These are phyloP conservation scores for Eulemur rubriventer DNA, from an alignment of 2,797 vertebrate species.

Conservation along the genomic window DNA sequence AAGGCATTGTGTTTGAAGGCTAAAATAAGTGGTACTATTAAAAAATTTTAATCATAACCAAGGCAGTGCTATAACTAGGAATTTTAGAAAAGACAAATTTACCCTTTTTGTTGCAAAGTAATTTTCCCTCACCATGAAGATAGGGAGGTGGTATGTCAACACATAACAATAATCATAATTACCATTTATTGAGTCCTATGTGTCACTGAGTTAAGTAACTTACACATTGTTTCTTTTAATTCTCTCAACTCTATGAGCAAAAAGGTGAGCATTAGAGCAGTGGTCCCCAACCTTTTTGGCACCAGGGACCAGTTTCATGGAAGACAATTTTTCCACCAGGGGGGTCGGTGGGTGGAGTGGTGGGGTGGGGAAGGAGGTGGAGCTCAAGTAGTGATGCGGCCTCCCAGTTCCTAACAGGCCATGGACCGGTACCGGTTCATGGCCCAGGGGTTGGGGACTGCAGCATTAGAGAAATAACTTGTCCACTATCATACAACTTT, in stretches of 20 bases:
- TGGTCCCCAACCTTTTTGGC: not conserved
- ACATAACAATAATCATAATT: not conserved
- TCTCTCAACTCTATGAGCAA: not conserved
- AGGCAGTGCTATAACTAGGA: not conserved
- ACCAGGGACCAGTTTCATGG: too few species aligned
- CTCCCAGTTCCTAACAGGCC: too few species aligned
- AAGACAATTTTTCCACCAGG: too few species aligned
- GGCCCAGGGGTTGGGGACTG: too few species aligned
- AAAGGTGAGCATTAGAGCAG: not conserved
- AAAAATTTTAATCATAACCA: constrained; percentile 24
- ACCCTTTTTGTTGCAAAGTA: constrained; percentile 12
- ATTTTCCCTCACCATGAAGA: constrained; percentile 22
- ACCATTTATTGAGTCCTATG: not conserved
- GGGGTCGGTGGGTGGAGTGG: too few species aligned
- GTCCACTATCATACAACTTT: not conserved
- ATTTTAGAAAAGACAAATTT: constrained; percentile 40
- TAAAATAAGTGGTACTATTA: not conserved
- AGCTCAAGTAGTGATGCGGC: too few species aligned
- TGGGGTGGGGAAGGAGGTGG: too few species aligned
- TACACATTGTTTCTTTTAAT: constrained; percentile 17
- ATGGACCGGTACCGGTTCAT: too few species aligned
- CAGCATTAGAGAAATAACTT: not conserved
- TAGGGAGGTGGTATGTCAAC: not conserved
- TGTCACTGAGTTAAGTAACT: not conserved
- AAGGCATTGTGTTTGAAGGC: not conserved